Conservation (phyloP, 2,797 vertebrate genomes). For the Percopsis omiscomaycus region DNA sequence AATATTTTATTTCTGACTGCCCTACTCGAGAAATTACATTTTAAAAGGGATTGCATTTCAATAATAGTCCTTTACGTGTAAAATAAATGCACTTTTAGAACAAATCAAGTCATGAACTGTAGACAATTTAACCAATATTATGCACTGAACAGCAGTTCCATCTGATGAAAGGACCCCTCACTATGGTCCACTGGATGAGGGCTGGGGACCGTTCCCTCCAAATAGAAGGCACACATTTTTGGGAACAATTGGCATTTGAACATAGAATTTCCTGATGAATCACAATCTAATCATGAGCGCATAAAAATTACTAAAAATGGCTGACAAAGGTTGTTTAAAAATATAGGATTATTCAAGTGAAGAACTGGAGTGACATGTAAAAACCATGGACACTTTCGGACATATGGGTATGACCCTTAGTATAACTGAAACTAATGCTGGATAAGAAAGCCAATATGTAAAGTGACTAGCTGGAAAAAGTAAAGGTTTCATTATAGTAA, state of each 20-base stretch:
- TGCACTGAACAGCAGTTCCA: constrained; percentile 45
- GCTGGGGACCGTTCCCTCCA: constrained; percentile 59
- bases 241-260: constrained; percentile 70
- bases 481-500: constrained; percentile 54
- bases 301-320: constrained; percentile 70
- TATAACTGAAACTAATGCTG: constrained; percentile 27
- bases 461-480: constrained; percentile 60
- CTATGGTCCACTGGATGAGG: constrained; percentile 51
- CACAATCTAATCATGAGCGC: constrained; percentile 53
- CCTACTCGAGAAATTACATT: constrained; percentile 32
- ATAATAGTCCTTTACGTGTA: constrained; percentile 56
- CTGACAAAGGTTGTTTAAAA: constrained; percentile 59
- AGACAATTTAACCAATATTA: constrained; percentile 53
- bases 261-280: constrained; percentile 64
- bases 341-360: constrained; percentile 66
- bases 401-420: constrained; percentile 36
- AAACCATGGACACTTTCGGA: constrained; percentile 32
- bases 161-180: constrained; percentile 48
- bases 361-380: constrained; percentile 62
- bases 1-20: constrained; percentile 60
- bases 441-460: constrained; percentile 45
- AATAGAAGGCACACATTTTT: constrained; percentile 77
- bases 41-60: constrained; percentile 52
- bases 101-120: constrained; percentile 70
- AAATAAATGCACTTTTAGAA: constrained; percentile 64